A percentile compares a stretch with the other conserved stretches of the same genome.
These are phyloP conservation scores for Drosophila anceps DNA, from an alignment of 2,888 invertebrate genomes.

Conservation along the genomic window DNA sequence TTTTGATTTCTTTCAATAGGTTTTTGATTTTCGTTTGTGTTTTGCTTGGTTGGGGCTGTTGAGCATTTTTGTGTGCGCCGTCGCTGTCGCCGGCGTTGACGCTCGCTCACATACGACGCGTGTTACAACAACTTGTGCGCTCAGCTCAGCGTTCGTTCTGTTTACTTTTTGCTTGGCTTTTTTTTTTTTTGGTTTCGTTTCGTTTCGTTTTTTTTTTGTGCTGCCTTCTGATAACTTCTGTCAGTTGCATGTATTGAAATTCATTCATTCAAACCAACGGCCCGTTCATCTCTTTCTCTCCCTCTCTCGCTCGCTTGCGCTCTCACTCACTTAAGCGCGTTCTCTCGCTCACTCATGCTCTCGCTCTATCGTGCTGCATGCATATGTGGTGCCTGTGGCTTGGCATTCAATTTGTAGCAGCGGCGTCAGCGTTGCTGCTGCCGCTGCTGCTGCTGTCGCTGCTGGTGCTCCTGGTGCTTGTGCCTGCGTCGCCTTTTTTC, in stretches of 20 bases:
- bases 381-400: slow-evolving; percentile 49
- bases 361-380: slow-evolving; percentile 45
- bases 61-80: slow-evolving; percentile 75
- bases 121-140: slow-evolving; percentile 53
- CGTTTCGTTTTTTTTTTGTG: slow-evolving; percentile 19
- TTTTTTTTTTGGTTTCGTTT: slow-evolving; percentile 21
- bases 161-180: slow-evolving; percentile 55
- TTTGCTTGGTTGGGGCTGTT: slow-evolving; percentile 64
- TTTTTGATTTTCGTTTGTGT: slow-evolving; percentile 68
- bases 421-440: slow-evolving; percentile 36
- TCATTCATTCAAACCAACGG: slow-evolving; percentile 77
- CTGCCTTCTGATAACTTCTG: slow-evolving; percentile 66
- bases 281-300: slow-evolving; percentile 40
- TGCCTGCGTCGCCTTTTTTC: slow-evolving; percentile 69
- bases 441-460: slow-evolving; percentile 25
- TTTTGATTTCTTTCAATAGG: slow-evolving; percentile 78
- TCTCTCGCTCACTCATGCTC: slow-evolving; percentile 30
- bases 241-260: slow-evolving; percentile 82
- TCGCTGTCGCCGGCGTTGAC: slow-evolving; percentile 52
- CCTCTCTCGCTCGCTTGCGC: slow-evolving; percentile 32
- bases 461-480: slow-evolving; percentile 29
- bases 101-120: slow-evolving; percentile 28
- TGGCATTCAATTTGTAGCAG: slow-evolving; percentile 60
- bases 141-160: slow-evolving; percentile 52
- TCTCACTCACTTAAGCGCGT: slow-evolving; percentile 21